Evolutionary conservation across 2,797 vertebrate species (phyloP), one percentile per base, ranked within the genome.

Genomic region (Salmo trutta): DNA sequence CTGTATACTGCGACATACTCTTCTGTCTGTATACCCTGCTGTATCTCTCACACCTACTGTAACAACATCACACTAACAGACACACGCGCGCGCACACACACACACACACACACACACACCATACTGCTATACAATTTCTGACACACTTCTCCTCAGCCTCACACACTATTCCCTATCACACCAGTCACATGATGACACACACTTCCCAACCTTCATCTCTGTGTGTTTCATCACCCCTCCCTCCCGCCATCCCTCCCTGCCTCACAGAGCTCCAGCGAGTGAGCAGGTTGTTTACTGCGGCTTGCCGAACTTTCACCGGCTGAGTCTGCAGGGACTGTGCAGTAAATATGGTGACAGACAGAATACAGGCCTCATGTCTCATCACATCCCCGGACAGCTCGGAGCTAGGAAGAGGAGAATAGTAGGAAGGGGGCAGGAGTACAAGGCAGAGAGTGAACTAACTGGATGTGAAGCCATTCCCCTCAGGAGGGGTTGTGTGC

Each of bases 301-400:
- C 81, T 67, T 77, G 75, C 75, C 80, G 6, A 73, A 69, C 73
- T 84, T 78, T 81, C 81, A 79, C 54, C 71, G 68, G 82, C 75
- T 62, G 71, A 76, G 54, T 69, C 82, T 75, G 76, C 56, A 36
- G 81, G 72, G 81, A 82, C 65, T 77, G 76, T 80, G 81, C 79
- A 74, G 81, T 83, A 85, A 85, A 82, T 77, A 79, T 75, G 75
- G 75, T 76, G 84, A 75, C 74, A 77, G 67, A 66, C 83, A 74
- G 77, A 77, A 82, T 62, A 17, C 73, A 79, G 81, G 71, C 52
- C 75, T 67, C 78, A n/a, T 74, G 76, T 73, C 72, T 76, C 74
- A 31, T 77, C 74, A 76, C 62, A 65, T 77, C 62, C 76, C 80
- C 36, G 66, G 67, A 71, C 31, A 56, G 31, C 59, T 41, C 19